Conservation (phyloP, 2,888 invertebrate species). For the Entomobrya proxima region DNA sequence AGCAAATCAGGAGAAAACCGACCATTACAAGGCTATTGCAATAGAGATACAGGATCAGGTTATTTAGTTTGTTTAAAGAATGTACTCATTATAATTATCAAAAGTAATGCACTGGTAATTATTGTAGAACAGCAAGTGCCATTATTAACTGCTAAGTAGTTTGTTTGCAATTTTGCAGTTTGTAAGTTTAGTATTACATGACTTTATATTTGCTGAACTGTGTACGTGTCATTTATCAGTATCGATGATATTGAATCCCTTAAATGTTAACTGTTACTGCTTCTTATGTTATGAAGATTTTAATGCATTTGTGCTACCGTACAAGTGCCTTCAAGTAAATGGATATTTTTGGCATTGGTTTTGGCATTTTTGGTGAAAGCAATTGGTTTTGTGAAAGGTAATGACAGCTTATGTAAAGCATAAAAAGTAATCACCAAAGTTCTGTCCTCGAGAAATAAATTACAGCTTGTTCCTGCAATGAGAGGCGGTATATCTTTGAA, state of each 20-base stretch:
- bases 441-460: no score
- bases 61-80: no score
- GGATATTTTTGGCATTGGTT: neutral
- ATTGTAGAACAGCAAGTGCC: neutral
- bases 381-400: no score
- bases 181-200: neutral
- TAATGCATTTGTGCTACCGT: neutral
- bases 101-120: neutral
- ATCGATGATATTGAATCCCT: neutral
- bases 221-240: neutral
- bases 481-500: no score
- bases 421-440: no score
- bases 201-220: neutral
- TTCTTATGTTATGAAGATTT: slow-evolving; percentile 38
- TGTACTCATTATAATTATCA: slow-evolving; percentile 15
- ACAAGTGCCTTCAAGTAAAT: slow-evolving; percentile 14
- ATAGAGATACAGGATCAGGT: no score
- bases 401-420: neutral
- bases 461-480: no score
- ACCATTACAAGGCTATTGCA: no score
- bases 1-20: no score
- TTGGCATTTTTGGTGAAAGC: no score
- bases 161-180: neutral
- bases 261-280: slow-evolving; percentile 51
- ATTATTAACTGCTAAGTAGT: neutral